These are phyloP conservation scores for Zygaena filipendulae DNA, from an alignment of 2,888 invertebrate genomes.

Conservation along the genomic window DNA sequence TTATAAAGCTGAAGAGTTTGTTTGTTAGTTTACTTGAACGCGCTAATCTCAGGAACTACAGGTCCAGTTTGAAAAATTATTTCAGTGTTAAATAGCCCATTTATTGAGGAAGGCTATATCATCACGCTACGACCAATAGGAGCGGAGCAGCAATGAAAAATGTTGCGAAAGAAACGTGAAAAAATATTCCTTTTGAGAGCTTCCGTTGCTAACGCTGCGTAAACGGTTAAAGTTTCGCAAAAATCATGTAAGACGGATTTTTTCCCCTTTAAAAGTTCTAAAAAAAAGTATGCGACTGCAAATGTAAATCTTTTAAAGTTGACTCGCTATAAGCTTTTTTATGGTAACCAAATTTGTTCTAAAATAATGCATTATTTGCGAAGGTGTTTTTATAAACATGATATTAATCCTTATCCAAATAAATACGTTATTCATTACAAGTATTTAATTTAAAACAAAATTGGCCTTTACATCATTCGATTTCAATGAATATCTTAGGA, in stretches of 20 bases:
- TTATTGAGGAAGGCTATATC: too few relatives aligned
- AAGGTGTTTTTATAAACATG: constrained; percentile 3
- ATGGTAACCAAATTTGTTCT: constrained; percentile 2
- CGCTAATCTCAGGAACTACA: too few relatives aligned
- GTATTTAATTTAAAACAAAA: background rate
- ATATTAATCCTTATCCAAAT: constrained; percentile 3
- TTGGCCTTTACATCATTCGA: background rate
- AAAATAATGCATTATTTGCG: constrained; percentile 3
- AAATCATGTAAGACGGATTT: background rate
- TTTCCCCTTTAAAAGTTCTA: background rate
- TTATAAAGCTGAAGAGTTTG: too few relatives aligned
- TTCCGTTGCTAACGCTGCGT: constrained; percentile 1
- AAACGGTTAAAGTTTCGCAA: constrained; percentile 3
- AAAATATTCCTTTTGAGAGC: background rate
- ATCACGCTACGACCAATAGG: too few relatives aligned
- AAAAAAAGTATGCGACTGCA: background rate
- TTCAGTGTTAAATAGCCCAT: too few relatives aligned
- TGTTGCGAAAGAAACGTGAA: too few relatives aligned
- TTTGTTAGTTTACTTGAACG: too few relatives aligned
- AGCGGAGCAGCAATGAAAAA: too few relatives aligned
- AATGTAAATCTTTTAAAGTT: constrained; percentile 1
- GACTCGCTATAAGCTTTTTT: constrained; percentile 1
- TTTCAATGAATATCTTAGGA: background rate
- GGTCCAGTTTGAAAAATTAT: too few relatives aligned
- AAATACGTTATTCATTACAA: constrained; percentile 1